Evolutionary conservation across 2,113 vertebrate species (phyloP).

Genomic region (Fregata magnificens): DNA sequence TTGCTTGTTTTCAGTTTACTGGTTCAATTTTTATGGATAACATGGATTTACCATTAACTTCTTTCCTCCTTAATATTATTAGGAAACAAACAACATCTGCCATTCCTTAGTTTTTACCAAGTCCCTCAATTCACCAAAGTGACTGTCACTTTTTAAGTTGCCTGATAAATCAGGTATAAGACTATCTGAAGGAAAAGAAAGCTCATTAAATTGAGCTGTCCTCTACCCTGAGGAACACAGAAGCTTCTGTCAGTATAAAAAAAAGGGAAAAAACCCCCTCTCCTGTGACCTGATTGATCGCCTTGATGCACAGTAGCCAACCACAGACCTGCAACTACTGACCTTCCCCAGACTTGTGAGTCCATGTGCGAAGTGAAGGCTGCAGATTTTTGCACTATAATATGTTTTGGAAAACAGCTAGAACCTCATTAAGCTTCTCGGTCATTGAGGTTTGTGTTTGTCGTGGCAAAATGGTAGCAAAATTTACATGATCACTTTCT

Average conservation of each 20-base stretch:
- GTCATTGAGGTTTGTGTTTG: background rate
- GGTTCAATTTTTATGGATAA: background rate
- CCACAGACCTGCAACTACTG: background rate
- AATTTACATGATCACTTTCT: background rate
- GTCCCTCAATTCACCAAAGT: background rate
- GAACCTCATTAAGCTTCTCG: background rate
- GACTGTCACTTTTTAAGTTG: background rate
- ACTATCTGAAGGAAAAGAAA: background rate
- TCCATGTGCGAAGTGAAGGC: background rate
- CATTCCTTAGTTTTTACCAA: background rate
- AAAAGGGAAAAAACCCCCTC: accelerated
- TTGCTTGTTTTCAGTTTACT: background rate
- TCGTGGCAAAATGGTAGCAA: background rate
- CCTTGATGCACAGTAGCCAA: background rate
- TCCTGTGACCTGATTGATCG: background rate
- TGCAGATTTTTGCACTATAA: background rate
- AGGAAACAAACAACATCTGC: background rate
- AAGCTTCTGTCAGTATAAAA: background rate
- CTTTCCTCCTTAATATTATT: background rate
- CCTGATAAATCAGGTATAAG: background rate
- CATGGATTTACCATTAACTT: background rate
- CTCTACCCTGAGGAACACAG: background rate
- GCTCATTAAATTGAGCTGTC: background rate
- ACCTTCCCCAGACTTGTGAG: background rate
- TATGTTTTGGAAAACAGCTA: background rate